Evolutionary conservation across 2,113 vertebrate genomes (phyloP).

Genomic region (Melanocharis versteri): DNA sequence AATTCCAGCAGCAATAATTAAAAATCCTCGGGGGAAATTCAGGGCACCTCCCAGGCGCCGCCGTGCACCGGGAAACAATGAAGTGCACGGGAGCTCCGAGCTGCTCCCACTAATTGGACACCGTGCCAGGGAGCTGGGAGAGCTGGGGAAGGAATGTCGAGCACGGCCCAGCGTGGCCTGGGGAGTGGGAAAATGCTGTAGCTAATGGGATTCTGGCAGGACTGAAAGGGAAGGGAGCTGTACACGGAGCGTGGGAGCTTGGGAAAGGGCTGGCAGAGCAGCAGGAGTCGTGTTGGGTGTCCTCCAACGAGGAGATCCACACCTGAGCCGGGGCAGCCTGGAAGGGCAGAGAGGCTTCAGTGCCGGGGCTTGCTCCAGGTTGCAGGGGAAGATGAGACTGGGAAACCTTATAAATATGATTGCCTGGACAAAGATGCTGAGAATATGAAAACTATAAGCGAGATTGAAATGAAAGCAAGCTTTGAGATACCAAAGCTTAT

Average conservation of each 20-base stretch:
- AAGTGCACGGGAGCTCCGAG: neutral
- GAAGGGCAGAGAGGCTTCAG: neutral
- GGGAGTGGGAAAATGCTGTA: neutral
- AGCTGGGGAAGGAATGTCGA: neutral
- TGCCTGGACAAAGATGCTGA: too few species aligned
- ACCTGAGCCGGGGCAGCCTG: neutral
- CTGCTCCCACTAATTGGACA: constrained; percentile 34
- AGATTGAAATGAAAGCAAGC: too few species aligned
- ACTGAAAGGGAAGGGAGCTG: neutral
- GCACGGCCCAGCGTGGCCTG: neutral
- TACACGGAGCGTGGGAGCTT: neutral
- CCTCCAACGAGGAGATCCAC: neutral
- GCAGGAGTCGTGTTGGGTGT: accelerated
- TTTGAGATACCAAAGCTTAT: too few species aligned
- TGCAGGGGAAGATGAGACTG: too few species aligned
- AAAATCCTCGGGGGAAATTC: neutral
- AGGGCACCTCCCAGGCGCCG: neutral
- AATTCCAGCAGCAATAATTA: neutral
- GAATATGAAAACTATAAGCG: too few species aligned
- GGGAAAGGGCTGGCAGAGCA: neutral
- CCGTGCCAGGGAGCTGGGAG: neutral
- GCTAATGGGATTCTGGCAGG: neutral
- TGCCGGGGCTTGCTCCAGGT: neutral
- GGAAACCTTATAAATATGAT: too few species aligned
- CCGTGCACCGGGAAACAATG: neutral